Evolutionary conservation across 2,888 invertebrate species (phyloP).

Genomic region (Apamea sordens): DNA sequence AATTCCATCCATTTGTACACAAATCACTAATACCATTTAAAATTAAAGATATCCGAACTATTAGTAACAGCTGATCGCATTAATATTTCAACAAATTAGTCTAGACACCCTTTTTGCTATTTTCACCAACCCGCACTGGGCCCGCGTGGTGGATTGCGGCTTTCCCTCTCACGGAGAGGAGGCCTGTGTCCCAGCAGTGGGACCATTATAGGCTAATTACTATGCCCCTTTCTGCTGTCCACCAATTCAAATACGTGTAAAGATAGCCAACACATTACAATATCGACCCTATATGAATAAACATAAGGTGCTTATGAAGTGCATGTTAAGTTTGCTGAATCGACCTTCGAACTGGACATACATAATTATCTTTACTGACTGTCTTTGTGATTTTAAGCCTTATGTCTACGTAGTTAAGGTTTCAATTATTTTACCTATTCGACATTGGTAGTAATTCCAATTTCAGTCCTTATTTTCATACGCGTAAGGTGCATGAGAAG

Average conservation of each 20-base stretch:
- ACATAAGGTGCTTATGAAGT: neutral
- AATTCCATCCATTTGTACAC: slow-evolving; percentile 16
- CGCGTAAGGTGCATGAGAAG: slow-evolving; percentile 33
- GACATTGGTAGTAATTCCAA: slow-evolving; percentile 8
- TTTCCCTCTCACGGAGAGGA: too few relatives aligned
- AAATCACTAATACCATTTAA: slow-evolving; percentile 32
- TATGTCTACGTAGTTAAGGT: neutral
- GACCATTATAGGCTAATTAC: too few relatives aligned
- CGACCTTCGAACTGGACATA: slow-evolving; percentile 29
- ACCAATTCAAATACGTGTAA: neutral
- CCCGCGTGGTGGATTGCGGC: too few relatives aligned
- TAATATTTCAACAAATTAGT: slow-evolving; percentile 53
- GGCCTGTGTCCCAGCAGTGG: too few relatives aligned
- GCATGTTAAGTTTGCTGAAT: slow-evolving; percentile 33
- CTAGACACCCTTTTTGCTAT: slow-evolving; percentile 48
- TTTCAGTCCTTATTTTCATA: slow-evolving; percentile 39
- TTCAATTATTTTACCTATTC: neutral
- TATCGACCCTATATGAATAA: neutral
- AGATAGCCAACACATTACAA: neutral
- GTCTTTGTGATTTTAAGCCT: slow-evolving; percentile 14
- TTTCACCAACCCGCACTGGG: too few relatives aligned
- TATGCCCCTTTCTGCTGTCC: slow-evolving; percentile 21
- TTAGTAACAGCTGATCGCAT: slow-evolving; percentile 47
- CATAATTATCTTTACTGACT: slow-evolving; percentile 20
- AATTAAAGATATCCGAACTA: slow-evolving; percentile 44